A percentile compares a stretch with the other conserved stretches of the same genome.
Conservation (phyloP, 2,797 vertebrate species). For the Pipistrellus pipistrellus region DNA sequence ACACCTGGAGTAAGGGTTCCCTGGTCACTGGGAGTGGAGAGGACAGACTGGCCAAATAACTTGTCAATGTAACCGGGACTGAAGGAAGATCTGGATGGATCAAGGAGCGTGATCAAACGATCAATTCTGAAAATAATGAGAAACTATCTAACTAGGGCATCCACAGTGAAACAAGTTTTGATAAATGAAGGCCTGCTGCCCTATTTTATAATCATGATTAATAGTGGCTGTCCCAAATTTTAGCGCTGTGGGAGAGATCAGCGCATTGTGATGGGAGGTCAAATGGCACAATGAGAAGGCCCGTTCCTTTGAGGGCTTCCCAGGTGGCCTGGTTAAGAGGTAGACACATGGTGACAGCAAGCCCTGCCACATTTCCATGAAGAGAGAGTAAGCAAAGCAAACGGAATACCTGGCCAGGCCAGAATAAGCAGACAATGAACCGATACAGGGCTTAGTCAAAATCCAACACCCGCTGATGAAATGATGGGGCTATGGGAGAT, state of each 20-base stretch:
- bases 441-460: not conserved
- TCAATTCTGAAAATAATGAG: not conserved
- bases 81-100: not conserved
- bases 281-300: not conserved
- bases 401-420: not conserved
- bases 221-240: not conserved
- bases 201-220: slow-evolving; percentile 16
- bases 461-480: not conserved
- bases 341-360: not conserved
- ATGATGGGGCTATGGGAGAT: not conserved
- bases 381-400: not conserved
- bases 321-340: not conserved
- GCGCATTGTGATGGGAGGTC: not conserved
- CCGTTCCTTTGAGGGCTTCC: not conserved
- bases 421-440: not conserved
- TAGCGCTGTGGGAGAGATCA: not conserved
- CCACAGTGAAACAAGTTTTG: not conserved
- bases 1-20: not conserved
- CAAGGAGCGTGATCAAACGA: not conserved
- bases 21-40: no score
- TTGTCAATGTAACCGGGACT: not conserved
- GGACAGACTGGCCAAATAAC: not conserved
- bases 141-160: not conserved
- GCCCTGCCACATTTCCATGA: not conserved
- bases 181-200: not conserved